A percentile compares a stretch with the other conserved stretches of the same genome.
Conservation (phyloP, 2,888 invertebrate genomes). For the Cephus sareptanus region DNA sequence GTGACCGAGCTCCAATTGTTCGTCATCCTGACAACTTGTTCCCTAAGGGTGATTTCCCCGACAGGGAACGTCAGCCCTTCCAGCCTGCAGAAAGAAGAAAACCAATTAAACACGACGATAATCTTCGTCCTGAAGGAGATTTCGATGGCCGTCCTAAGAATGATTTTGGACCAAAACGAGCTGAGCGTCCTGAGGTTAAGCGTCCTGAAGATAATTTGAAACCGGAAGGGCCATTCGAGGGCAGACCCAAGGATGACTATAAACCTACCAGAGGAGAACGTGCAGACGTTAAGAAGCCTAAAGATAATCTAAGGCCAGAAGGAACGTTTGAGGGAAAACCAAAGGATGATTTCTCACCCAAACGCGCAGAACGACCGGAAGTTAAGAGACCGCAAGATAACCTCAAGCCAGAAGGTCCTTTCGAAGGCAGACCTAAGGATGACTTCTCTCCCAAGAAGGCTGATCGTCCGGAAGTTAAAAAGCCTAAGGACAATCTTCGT, state of each 20-base stretch:
- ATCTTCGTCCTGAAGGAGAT: constrained; percentile 68
- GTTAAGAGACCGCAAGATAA: constrained; percentile 64
- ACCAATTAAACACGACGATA: constrained; percentile 60
- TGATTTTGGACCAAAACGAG: constrained; percentile 62
- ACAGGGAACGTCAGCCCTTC: constrained; percentile 27
- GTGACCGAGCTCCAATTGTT: constrained; percentile 61
- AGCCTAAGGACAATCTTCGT: constrained; percentile 65
- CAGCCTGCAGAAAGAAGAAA: constrained; percentile 64
- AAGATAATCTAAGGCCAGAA: constrained; percentile 67
- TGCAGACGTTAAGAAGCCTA: constrained; percentile 57
- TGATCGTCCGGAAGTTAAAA: constrained; percentile 54
- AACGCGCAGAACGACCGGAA: constrained; percentile 53
- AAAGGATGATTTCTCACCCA: constrained; percentile 59
- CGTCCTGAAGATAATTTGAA: constrained; percentile 66
- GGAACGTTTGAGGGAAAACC: constrained; percentile 66
- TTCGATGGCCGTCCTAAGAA: constrained; percentile 66
- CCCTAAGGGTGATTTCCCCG: constrained; percentile 68
- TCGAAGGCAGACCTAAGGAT: constrained; percentile 65
- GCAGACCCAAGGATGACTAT: constrained; percentile 65
- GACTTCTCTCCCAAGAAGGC: constrained; percentile 57
- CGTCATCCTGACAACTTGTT: constrained; percentile 62
- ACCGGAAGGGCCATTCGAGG: constrained; percentile 67
- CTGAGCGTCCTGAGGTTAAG: constrained; percentile 56
- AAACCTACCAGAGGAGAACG: constrained; percentile 62
- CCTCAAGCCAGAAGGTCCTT: constrained; percentile 66